A percentile compares a stretch with the other conserved stretches of the same genome.
These are phyloP conservation scores for Malaclemys terrapin DNA, from an alignment of 2,113 vertebrate genomes.

Conservation along the genomic window DNA sequence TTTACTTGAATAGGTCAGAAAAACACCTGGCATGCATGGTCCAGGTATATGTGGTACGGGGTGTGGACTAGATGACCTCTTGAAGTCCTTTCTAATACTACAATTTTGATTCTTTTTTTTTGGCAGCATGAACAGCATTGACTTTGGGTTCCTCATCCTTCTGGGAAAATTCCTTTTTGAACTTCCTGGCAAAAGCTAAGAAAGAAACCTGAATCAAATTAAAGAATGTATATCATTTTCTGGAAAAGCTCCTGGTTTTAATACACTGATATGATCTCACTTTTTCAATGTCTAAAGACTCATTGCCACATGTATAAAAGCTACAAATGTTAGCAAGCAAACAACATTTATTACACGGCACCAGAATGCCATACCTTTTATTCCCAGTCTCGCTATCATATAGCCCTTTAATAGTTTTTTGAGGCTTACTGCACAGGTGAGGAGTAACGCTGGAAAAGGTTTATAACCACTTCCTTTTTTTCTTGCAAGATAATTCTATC, in stretches of 20 bases:
- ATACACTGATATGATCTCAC: constrained; percentile 20
- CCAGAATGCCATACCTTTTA: constrained; percentile 31
- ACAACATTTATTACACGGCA: constrained; percentile 15
- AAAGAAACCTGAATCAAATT: constrained; percentile 3
- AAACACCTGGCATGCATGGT: too few species aligned
- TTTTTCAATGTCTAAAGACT: constrained; percentile 43
- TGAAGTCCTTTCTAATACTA: too few species aligned
- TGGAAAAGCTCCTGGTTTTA: constrained; percentile 45
- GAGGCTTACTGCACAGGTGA: constrained; percentile 8
- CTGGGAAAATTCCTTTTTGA: not conserved
- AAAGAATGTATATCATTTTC: constrained; percentile 40
- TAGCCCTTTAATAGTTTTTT: constrained; percentile 43
- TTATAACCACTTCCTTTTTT: constrained; percentile 54
- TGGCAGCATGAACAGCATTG: not conserved
- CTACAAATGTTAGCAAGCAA: constrained; percentile 53
- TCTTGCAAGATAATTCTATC: constrained; percentile 52
- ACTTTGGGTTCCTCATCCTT: not conserved
- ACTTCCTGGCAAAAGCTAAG: constrained; percentile 16
- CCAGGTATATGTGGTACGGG: too few species aligned
- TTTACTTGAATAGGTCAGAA: too few species aligned
- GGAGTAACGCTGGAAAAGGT: constrained; percentile 45
- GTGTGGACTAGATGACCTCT: too few species aligned
- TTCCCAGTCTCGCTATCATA: constrained; percentile 28
- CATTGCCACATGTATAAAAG: not conserved
- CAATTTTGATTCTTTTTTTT: not conserved